Evolutionary conservation across 2,113 vertebrate genomes (phyloP), one percentile per base, ranked within the genome.

Genomic region (Alaudala cheleensis): DNA sequence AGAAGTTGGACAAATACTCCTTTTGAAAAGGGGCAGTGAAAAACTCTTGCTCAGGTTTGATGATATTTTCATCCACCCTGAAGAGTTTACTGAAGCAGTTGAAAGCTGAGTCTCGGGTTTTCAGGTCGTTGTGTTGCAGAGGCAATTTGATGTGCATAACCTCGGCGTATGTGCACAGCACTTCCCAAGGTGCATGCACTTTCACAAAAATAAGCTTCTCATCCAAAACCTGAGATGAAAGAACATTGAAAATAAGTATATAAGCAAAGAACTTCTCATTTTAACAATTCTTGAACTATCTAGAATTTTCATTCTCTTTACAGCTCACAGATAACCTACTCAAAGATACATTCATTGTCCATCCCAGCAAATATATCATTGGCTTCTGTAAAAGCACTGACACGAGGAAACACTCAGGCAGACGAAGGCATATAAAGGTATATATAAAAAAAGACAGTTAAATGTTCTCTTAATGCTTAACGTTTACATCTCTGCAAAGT

Each of bases 81-180:
- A 99, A 99, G 92, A 98, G 12, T 89, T 98, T 98, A 47, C 98
- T 98, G 91, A 99, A 96, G 97, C 97, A 99, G 92, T 92, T 98
- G 93, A 99, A 98, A 31, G 98, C 95, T 3, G 98, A 99, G 6
- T 93, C 71, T 2, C n/a, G 97, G 11, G 89, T 97, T 64, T 98
- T 97, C 65, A 99, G 96, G 89, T 99, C 98, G 57, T 98, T 98
- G 90, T 97, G 96, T 77, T 98, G 97, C 87, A 99, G 98, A 74
- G 99, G 99, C 69, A 99, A 50, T 95, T 99, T 99, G 97, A 99
- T 99, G 96, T 99, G 99, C 96, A 99, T 98, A 50, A 99, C 97
- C 96, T 99, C 99, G 0, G 99, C 99, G 0, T 99, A 99, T 0
- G 98, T 98, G 95, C 99, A 99, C 28, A 99, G 95, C 56, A 98